Evolutionary conservation across 2,797 vertebrate species (phyloP).

Genomic region (Peromyscus eremicus): DNA sequence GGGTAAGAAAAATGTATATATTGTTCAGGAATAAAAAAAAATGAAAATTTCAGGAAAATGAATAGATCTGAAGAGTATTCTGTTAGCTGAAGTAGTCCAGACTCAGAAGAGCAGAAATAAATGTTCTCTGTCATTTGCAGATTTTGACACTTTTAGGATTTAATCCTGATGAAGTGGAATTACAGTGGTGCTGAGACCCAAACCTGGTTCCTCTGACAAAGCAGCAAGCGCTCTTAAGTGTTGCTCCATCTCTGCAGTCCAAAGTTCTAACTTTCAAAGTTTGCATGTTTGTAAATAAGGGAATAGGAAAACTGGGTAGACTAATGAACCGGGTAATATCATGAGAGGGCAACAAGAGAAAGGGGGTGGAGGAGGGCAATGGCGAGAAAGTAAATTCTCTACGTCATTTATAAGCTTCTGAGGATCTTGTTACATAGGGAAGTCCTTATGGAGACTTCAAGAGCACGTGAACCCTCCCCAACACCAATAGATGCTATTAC

Average conservation of each 20-base stretch:
- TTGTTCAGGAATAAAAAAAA: neutral
- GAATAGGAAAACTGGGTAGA: neutral
- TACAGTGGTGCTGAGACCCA: neutral
- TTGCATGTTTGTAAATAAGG: neutral
- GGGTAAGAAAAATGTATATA: neutral
- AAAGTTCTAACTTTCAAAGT: neutral
- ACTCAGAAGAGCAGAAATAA: neutral
- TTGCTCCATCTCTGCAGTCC: neutral
- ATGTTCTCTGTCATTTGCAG: neutral
- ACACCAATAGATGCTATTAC: neutral
- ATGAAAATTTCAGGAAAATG: neutral
- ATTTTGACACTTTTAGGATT: neutral
- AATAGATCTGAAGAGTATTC: neutral
- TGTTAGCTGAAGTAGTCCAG: neutral
- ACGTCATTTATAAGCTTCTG: neutral
- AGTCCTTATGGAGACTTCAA: neutral
- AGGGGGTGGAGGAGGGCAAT: no score
- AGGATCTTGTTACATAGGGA: neutral
- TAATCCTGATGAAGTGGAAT: neutral
- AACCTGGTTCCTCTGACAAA: neutral
- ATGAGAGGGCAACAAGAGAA: neutral
- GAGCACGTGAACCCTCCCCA: neutral
- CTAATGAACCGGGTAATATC: neutral
- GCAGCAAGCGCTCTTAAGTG: neutral
- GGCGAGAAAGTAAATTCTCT: neutral